These are phyloP conservation scores for Sebastes minor DNA, from an alignment of 2,797 vertebrate genomes.

Conservation along the genomic window DNA sequence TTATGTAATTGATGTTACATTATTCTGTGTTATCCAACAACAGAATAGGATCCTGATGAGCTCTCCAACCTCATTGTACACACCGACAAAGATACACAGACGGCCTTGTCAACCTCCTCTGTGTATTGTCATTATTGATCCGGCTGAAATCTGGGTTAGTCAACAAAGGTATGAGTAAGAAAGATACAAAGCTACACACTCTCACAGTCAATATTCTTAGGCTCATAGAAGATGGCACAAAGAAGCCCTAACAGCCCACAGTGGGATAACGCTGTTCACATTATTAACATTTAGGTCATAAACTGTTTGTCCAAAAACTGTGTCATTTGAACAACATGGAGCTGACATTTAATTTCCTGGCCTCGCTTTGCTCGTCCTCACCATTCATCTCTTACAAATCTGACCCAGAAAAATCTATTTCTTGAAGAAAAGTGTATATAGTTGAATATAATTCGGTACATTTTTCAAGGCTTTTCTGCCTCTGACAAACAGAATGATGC, in stretches of 20 bases:
- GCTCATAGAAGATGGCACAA: not conserved
- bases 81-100: conserved; percentile 1
- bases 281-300: conserved; percentile 5
- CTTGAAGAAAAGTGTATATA: not conserved
- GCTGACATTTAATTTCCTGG: not conserved
- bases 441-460: not conserved
- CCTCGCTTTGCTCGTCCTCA: not conserved
- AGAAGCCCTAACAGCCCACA: not conserved
- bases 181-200: not conserved
- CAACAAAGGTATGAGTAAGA: not conserved
- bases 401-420: conserved; percentile 5
- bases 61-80: not conserved
- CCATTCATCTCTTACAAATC: not conserved
- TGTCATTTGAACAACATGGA: conserved; percentile 25
- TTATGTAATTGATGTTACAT: conserved; percentile 12
- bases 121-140: not conserved
- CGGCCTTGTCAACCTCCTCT: not conserved
- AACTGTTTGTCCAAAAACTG: conserved; percentile 11
- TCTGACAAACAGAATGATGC: not conserved
- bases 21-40: conserved; percentile 5
- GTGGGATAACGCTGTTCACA: not conserved
- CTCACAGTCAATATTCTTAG: not conserved
- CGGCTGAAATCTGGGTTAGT: not conserved
- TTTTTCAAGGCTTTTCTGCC: not conserved
- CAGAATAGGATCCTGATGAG: not conserved